Percentiles rank a stretch among this genome's conserved stretches.
Evolutionary conservation across 1,140 invertebrate genomes (phyloP).

Genomic region (Cherax quadricarinatus): DNA sequence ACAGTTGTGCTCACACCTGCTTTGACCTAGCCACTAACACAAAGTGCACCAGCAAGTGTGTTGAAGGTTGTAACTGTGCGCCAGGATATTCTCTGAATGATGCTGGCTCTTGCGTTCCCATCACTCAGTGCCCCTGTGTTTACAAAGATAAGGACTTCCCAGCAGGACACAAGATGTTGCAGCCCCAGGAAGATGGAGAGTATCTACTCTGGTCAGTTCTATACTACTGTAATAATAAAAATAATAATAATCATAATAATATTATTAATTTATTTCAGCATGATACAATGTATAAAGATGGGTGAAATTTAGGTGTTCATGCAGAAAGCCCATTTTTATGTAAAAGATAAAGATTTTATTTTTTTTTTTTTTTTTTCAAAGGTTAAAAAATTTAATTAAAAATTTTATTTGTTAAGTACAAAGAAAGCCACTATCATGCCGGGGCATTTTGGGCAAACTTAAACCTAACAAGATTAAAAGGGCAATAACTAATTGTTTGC

Average conservation of each 20-base stretch:
- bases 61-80: slow-evolving; percentile 93
- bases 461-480: too few species aligned
- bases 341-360: neutral
- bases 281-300: neutral
- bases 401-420: too few species aligned
- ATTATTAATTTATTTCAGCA: neutral
- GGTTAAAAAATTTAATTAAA: neutral
- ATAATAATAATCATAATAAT: too few species aligned
- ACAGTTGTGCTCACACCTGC: slow-evolving; percentile 85
- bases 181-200: slow-evolving; percentile 55
- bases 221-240: neutral
- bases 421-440: too few species aligned
- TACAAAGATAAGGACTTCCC: slow-evolving; percentile 83
- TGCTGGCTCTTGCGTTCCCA: slow-evolving; percentile 86
- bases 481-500: too few species aligned
- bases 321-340: too few species aligned
- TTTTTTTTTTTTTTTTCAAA: neutral
- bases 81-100: slow-evolving; percentile 84
- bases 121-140: slow-evolving; percentile 86
- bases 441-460: too few species aligned
- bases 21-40: slow-evolving; percentile 80
- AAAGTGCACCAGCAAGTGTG: slow-evolving; percentile 82
- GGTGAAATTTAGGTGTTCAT: too few species aligned
- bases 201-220: slow-evolving; percentile 44
- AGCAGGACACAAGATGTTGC: slow-evolving; percentile 82